Conservation (phyloP, 2,797 vertebrate genomes). For the Chrysolophus pictus region DNA sequence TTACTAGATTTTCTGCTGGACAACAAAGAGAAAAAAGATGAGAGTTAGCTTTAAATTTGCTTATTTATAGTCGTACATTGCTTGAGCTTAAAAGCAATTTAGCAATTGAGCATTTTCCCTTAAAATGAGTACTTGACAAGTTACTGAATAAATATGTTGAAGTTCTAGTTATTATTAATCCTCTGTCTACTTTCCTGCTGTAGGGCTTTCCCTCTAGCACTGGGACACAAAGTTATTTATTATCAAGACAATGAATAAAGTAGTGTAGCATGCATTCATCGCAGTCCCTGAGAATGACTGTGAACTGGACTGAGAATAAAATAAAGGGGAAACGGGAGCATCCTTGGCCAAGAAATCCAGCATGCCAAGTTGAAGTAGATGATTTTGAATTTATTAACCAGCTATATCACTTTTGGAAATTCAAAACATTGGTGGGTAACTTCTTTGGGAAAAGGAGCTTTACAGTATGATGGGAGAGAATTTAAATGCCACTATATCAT, state of each 20-base stretch:
- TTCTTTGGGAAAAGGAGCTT: neutral
- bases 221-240: neutral
- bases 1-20: neutral
- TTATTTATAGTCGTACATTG: neutral
- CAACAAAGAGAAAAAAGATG: neutral
- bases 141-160: neutral
- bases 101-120: neutral
- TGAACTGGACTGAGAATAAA: neutral
- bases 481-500: neutral
- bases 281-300: neutral
- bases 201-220: neutral
- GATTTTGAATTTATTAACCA: neutral
- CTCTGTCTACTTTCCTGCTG: neutral
- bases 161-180: neutral
- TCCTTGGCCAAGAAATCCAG: neutral
- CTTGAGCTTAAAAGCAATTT: neutral
- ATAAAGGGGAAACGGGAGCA: neutral
- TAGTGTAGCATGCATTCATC: neutral
- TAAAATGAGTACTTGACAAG: neutral
- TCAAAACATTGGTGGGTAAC: neutral
- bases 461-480: neutral
- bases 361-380: neutral
- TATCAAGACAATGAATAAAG: neutral
- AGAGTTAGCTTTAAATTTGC: neutral
- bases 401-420: neutral